Conservation (phyloP, 1,140 invertebrate genomes). For the Charaxes varanes region DNA sequence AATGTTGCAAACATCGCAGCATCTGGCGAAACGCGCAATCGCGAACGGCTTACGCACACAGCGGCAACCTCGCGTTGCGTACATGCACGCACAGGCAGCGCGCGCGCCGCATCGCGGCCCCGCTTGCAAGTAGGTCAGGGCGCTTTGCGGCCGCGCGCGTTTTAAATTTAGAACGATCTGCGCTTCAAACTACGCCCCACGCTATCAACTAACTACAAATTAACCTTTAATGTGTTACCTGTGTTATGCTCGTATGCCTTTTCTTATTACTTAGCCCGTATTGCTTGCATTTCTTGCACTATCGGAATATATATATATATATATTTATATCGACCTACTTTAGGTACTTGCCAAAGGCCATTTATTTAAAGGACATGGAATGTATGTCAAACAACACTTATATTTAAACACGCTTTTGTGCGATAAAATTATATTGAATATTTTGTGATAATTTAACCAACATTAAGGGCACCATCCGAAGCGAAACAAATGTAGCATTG, state of each 20-base stretch:
- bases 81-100: conserved; percentile 52
- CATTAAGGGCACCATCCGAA: too few relatives aligned
- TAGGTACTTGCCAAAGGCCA: conserved; percentile 8
- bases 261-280: conserved; percentile 3
- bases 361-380: conserved; percentile 10
- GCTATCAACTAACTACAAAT: conserved; percentile 52
- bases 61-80: conserved; percentile 39
- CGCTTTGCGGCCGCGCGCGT: conserved; percentile 68
- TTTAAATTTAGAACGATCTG: conserved; percentile 72
- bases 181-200: conserved; percentile 62
- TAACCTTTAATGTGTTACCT: conserved; percentile 25
- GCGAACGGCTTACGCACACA: conserved; percentile 57
- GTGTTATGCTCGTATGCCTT: conserved; percentile 3
- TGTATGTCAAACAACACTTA: conserved; percentile 13
- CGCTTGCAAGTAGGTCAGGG: conserved; percentile 70
- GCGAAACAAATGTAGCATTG: too few relatives aligned
- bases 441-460: too few relatives aligned
- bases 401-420: too few relatives aligned
- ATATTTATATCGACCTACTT: conserved; percentile 11
- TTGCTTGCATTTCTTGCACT: conserved; percentile 1
- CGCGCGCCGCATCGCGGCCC: conserved; percentile 70
- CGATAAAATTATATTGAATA: too few relatives aligned
- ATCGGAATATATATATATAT: too few relatives aligned
- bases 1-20: conserved; percentile 66
- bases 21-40: conserved; percentile 68